Evolutionary conservation across 2,113 vertebrate species (phyloP).

Genomic region (Pterocles orientalis): DNA sequence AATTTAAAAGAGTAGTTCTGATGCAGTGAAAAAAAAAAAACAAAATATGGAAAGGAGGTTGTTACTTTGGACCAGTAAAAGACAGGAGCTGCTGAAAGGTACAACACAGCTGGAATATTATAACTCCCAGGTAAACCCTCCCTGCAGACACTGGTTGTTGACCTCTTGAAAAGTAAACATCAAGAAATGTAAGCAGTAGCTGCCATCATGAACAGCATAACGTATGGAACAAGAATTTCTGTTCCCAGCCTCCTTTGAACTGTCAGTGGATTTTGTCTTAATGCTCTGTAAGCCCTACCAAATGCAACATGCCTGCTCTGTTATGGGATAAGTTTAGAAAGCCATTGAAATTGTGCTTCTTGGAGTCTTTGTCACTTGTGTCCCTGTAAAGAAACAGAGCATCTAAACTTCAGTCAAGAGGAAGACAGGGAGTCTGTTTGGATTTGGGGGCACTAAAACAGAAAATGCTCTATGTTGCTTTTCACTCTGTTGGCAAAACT

Average conservation of each 20-base stretch:
- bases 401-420: neutral
- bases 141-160: neutral
- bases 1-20: neutral
- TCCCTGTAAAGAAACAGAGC: neutral
- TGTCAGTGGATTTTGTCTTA: slow-evolving; percentile 18
- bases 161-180: slow-evolving; percentile 32
- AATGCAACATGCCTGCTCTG: neutral
- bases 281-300: neutral
- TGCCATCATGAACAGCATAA: neutral
- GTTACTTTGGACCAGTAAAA: neutral
- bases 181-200: slow-evolving; percentile 6
- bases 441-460: neutral
- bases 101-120: neutral
- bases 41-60: neutral
- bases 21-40: neutral
- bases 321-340: slow-evolving; percentile 2
- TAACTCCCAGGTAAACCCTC: neutral
- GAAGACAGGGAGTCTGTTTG: neutral
- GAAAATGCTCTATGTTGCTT: neutral
- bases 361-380: neutral
- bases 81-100: neutral
- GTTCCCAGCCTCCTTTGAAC: slow-evolving; percentile 29
- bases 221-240: neutral
- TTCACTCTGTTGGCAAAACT: neutral
- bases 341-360: neutral